A percentile compares a stretch with the other conserved stretches of the same genome.
phyloP scores from a whole-genome alignment of 1,140 invertebrate genomes.

The Rhyacophila brunnea region DNA sequence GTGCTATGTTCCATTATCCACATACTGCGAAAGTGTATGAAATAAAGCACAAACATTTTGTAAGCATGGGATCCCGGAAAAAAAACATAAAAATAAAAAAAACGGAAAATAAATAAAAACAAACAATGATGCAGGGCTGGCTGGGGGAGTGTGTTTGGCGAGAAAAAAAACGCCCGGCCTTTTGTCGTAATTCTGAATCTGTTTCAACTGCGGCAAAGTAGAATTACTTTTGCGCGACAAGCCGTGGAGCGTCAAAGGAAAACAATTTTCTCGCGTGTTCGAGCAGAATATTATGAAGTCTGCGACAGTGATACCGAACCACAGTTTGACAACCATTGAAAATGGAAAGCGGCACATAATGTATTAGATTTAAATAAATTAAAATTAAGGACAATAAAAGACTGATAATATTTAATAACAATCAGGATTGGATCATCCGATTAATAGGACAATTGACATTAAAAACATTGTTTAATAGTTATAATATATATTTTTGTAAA shows the following conservation, averaged over 20 bases:
- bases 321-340: background rate
- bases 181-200: conserved; percentile 18
- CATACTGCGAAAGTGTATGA: background rate
- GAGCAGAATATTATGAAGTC: conserved; percentile 25
- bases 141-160: no score
- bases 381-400: no score
- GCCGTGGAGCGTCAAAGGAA: conserved; percentile 26
- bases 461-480: no score
- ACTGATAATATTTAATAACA: no score
- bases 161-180: background rate
- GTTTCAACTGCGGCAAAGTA: conserved; percentile 3
- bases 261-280: conserved; percentile 27
- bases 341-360: conserved; percentile 1
- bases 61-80: background rate
- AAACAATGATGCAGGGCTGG: conserved; percentile 4
- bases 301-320: background rate
- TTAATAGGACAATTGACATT: no score
- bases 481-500: no score
- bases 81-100: background rate
- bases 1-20: background rate
- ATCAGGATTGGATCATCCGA: no score
- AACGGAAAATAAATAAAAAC: conserved; percentile 9
- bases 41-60: background rate
- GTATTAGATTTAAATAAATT: no score
- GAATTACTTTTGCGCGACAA: conserved; percentile 20